Conservation (phyloP, 2,888 invertebrate genomes). For the Tinea pellionella region DNA sequence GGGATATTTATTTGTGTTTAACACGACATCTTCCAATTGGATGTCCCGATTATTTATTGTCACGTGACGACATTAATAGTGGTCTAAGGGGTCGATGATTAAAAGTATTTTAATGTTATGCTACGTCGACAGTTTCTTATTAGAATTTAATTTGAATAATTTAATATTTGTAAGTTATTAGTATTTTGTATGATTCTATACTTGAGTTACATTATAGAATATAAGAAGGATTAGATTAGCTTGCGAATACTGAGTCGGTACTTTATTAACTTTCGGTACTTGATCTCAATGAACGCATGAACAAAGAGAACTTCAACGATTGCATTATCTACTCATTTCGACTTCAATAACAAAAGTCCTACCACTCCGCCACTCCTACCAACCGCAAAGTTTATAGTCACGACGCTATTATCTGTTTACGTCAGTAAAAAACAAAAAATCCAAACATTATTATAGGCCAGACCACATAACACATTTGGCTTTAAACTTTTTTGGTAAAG, state of each 20-base stretch:
- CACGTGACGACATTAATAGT: conserved; percentile 52
- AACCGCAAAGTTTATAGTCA: neutral
- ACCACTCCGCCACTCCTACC: neutral
- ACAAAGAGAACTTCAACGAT: neutral
- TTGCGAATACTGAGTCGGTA: neutral
- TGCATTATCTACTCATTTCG: conserved; percentile 7
- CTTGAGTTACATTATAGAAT: too few relatives aligned
- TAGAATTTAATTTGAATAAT: conserved; percentile 9
- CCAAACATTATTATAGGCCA: too few relatives aligned
- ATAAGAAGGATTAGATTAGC: neutral
- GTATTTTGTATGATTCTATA: too few relatives aligned
- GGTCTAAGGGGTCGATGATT: conserved; percentile 21
- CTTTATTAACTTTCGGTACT: neutral
- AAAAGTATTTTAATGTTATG: conserved; percentile 11
- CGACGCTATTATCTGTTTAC: conserved; percentile 1
- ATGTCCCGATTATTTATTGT: conserved; percentile 59
- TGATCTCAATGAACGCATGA: neutral
- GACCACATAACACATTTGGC: too few relatives aligned
- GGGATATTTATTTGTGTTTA: conserved; percentile 53
- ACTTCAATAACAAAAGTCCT: conserved; percentile 7
- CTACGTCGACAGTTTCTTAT: neutral
- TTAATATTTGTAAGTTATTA: neutral
- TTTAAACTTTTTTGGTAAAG: too few relatives aligned
- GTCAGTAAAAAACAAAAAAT: neutral
- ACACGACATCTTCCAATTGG: conserved; percentile 62